Evolutionary conservation across 2,113 vertebrate species (phyloP).

Genomic region (Dolichallabes microphthalmus): DNA sequence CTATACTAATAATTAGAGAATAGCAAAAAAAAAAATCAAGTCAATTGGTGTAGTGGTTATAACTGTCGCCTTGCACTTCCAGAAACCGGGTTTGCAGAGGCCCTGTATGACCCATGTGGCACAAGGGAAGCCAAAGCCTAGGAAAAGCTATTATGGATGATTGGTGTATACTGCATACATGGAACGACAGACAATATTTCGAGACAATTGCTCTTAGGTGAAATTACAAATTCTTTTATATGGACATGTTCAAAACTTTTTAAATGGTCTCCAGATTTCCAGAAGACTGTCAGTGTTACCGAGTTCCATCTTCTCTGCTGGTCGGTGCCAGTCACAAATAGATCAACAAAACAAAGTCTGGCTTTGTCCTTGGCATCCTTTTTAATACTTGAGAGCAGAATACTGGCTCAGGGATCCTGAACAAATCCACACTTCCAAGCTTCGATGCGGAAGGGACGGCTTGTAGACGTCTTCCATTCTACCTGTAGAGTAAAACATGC

Average conservation of each 20-base stretch:
- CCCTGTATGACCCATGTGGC: background rate
- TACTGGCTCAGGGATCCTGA: background rate
- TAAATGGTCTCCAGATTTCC: background rate
- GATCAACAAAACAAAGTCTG: background rate
- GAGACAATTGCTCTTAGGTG: background rate
- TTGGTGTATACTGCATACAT: background rate
- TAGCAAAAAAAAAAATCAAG: too few species aligned
- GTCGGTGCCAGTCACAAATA: background rate
- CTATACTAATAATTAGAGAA: too few species aligned
- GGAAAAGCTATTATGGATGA: too few species aligned
- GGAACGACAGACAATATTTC: background rate
- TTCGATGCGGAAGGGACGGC: background rate
- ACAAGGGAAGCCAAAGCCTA: background rate
- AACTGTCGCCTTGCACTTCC: too few species aligned
- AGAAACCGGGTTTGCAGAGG: background rate
- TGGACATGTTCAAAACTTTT: background rate
- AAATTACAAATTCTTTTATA: background rate
- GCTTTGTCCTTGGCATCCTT: background rate
- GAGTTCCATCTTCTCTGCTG: too few species aligned
- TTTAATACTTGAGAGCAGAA: background rate
- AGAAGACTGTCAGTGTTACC: background rate
- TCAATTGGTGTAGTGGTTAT: background rate
- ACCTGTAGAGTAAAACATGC: background rate
- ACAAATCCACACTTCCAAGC: background rate
- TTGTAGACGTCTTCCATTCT: background rate